Evolutionary conservation across 2,888 invertebrate genomes (phyloP), one percentile per base, ranked within the genome.

Genomic region (Cerastis rubricosa): DNA sequence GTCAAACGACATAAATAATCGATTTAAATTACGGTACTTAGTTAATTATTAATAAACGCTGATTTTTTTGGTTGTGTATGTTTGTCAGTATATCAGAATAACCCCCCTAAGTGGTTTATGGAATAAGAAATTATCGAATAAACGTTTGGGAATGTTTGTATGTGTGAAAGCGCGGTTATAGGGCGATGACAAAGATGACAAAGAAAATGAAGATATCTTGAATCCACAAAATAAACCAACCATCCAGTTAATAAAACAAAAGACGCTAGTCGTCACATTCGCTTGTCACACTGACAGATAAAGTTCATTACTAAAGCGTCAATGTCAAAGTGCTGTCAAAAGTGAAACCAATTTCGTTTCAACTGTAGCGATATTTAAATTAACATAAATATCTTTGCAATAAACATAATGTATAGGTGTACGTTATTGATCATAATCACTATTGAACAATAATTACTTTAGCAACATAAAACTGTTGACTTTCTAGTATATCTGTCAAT

Each of bases 261-360:
- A 65, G 19, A 49, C 49, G 14, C 22, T 5, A 47, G 59, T 68
- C 43, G 84, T 79, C 80, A 84, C 80, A 69, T 68, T 64, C 29
- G 6, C 14, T 1, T 6, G 59, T 65, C 71, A 84, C 17, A 69
- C 9, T 57, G 72, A 79, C 66, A 70, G 40, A 40, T 57, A 43
- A 29, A 79, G 22, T 84, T 67, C 25, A 66, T 61, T 49, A 84
- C 59, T 43, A 43, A 29, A 43, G 19, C 11, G 49, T 67, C 66
- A 78, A 63, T 79, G 61, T 78, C 79, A 80, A 70, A 71, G n/a
- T 67, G 11, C 54, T 70, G 78, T 66, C 69, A 77, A 83, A 69
- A 76, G 49, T 63, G 8, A 75, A 68, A 63, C 57, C 35, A 45
- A 68, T 76, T 64, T 75, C 35, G 19, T 40, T 45, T 6, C 7